A percentile compares a stretch with the other conserved stretches of the same genome.
phyloP scores from a whole-genome alignment of 2,888 invertebrate species.

The Pristionchus fissidentatus region DNA sequence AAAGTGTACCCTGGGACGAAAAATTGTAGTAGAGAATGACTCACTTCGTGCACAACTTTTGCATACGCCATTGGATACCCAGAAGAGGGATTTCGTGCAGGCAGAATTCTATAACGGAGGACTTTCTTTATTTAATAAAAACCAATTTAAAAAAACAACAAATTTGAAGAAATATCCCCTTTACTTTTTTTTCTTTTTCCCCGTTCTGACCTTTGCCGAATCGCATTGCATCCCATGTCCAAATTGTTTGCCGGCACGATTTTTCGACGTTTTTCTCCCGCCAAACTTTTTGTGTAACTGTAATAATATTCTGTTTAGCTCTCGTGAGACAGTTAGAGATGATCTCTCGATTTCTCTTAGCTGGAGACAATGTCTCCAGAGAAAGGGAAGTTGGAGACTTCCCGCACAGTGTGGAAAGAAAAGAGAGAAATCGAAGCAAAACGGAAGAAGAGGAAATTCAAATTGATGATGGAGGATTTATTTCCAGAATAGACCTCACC shows the following conservation, averaged over 20 bases:
- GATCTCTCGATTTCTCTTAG: not conserved
- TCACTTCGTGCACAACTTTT: not conserved
- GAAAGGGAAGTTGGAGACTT: not conserved
- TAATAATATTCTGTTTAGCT: too few relatives aligned
- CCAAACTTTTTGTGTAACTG: constrained; percentile 4
- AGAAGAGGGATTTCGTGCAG: not conserved
- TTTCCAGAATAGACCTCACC: too few relatives aligned
- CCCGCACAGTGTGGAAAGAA: not conserved
- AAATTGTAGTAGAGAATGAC: too few relatives aligned
- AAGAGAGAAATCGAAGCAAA: too few relatives aligned
- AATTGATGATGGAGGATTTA: too few relatives aligned
- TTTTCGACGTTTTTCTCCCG: not conserved
- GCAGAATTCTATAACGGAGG: not conserved
- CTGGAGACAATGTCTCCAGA: not conserved
- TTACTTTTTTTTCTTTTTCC: too few relatives aligned
- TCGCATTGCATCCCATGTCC: constrained; percentile 35
- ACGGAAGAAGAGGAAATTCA: too few relatives aligned
- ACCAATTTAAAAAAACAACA: too few relatives aligned
- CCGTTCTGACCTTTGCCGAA: constrained; percentile 9
- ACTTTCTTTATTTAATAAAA: too few relatives aligned
- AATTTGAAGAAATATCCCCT: too few relatives aligned
- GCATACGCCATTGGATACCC: constrained; percentile 22
- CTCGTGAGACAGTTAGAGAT: too few relatives aligned
- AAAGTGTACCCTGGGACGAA: too few relatives aligned
- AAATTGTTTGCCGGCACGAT: not conserved